Evolutionary conservation across 1,140 invertebrate species (phyloP), one percentile per base, ranked within the genome.

Genomic region (Copidosoma floridanum): DNA sequence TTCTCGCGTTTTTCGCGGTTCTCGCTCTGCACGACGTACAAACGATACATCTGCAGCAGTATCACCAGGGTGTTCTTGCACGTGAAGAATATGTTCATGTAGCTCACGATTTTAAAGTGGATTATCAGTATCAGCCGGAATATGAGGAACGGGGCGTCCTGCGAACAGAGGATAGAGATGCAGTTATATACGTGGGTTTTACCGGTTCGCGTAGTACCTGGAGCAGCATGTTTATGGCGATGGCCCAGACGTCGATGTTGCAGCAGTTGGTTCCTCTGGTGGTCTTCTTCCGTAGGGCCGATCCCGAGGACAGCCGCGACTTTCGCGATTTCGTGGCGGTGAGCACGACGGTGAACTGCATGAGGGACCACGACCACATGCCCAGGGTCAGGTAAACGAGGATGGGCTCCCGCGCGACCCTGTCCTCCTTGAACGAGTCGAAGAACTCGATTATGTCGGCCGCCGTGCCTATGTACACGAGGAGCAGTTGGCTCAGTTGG

Each of bases 391-490:
- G 77, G 27, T 89, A 83, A 0, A 92, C 90, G 3, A 93, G 78
- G 4, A 91, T 81, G 2, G 85, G 86, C 66, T 92, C 88, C 0
- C 83, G 77, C 0, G 88, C 87, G 27, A 93, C 89, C 63, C 86
- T 88, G 47, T 91, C 89, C 67, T 93, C 91, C 78, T 93, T 93
- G 79, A 97, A 96, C 0, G 94, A 94, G 73, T 97, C 94, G 75
- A 96, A 96, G 76, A 97, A 96, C 76, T 97, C 94, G 26, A 97
- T 94, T 57, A 97, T 97, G 74, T 97, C 95, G 0, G 93, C 94
- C 0, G 94, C 94, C 2, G 93, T 95, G 40, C 88, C 89, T 57
- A 91, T 91, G 70, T 90, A 91, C 8, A 91, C 94, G 2, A 97
- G 81, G 1, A 97, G 77, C n/a, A 97, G 79, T 69, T 97, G 94